A percentile compares a stretch with the other conserved stretches of the same genome.
Evolutionary conservation across 2,888 invertebrate species (phyloP).

Genomic region (Tenthredo amoena): DNA sequence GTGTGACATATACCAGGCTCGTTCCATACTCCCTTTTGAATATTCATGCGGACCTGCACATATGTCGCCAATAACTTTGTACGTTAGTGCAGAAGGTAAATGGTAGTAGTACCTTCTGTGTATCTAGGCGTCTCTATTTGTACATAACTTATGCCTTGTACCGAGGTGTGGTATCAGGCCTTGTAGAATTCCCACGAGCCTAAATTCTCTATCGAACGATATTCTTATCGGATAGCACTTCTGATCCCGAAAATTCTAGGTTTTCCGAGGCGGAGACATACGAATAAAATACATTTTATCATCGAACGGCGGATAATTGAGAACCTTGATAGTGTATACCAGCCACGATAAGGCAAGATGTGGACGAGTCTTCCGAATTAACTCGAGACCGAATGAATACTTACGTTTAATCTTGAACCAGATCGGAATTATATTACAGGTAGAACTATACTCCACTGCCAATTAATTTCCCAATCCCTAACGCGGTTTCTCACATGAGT

Average conservation of each 20-base stretch:
- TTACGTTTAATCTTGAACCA: slow-evolving; percentile 34
- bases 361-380: neutral
- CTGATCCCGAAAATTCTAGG: neutral
- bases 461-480: neutral
- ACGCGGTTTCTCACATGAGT: neutral
- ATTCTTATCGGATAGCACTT: neutral
- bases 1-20: slow-evolving; percentile 70
- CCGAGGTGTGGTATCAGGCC: neutral
- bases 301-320: neutral
- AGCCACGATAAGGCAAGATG: neutral
- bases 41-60: slow-evolving; percentile 71
- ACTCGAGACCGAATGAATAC: slow-evolving; percentile 9
- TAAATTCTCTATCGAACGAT: neutral
- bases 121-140: slow-evolving; percentile 16
- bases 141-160: slow-evolving; percentile 6
- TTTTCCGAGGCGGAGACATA: neutral
- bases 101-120: neutral
- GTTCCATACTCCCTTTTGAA: slow-evolving; percentile 68
- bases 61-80: slow-evolving; percentile 71
- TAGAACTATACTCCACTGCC: neutral
- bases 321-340: neutral
- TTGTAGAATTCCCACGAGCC: neutral
- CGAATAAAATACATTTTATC: neutral
- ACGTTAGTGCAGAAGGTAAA: slow-evolving; percentile 30
- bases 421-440: neutral